These are phyloP conservation scores for Dascyllus trimaculatus DNA, from an alignment of 2,113 vertebrate species.

Conservation along the genomic window DNA sequence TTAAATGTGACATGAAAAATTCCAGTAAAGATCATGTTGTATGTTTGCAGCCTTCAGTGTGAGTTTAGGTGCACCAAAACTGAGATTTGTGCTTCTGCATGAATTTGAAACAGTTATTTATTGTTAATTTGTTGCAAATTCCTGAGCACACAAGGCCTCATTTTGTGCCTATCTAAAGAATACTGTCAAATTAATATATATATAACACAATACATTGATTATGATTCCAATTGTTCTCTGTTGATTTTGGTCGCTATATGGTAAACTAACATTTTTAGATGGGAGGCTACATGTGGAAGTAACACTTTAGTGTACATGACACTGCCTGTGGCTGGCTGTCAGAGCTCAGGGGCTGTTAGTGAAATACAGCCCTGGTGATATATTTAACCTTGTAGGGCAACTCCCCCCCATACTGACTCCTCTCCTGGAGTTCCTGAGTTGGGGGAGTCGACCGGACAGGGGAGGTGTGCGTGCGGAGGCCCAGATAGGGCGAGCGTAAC, in stretches of 20 bases:
- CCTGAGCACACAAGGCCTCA: neutral
- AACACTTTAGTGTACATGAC: constrained; percentile 12
- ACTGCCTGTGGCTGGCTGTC: constrained; percentile 35
- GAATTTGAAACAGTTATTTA: neutral
- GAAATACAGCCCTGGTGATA: constrained; percentile 65
- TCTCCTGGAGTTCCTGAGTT: constrained; percentile 60
- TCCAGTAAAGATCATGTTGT: no score
- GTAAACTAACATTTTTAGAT: constrained; percentile 1
- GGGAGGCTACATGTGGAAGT: constrained; percentile 6
- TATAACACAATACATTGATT: no score
- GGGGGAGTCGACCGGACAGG: constrained; percentile 61
- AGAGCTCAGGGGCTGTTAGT: constrained; percentile 35
- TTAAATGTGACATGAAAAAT: no score
- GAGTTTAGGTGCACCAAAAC: neutral
- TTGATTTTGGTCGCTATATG: neutral
- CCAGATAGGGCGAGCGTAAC: constrained; percentile 73
- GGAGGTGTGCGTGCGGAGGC: constrained; percentile 70
- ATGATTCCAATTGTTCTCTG: no score
- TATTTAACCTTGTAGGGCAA: constrained; percentile 72
- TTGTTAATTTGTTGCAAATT: no score
- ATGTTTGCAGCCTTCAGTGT: neutral
- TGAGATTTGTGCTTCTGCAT: neutral
- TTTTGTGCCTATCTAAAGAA: neutral
- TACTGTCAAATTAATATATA: no score
- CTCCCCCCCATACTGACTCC: constrained; percentile 55